phyloP scores from a whole-genome alignment of 2,888 invertebrate genomes.

The Physocephala rufipes region DNA sequence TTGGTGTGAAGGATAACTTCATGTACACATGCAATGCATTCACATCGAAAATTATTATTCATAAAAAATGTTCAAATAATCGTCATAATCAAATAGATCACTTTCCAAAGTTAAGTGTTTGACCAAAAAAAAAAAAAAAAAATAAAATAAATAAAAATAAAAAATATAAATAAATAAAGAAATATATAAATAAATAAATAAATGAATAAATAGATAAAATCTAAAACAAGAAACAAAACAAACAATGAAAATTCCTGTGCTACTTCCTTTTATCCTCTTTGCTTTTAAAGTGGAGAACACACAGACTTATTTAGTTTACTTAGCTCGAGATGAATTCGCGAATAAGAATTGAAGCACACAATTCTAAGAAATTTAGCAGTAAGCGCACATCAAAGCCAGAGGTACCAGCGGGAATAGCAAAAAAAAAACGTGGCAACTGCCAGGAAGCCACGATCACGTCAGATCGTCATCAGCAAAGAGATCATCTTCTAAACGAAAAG shows the following conservation, averaged over 20 bases:
- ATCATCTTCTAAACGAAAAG: conserved; percentile 19
- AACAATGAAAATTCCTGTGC: neutral
- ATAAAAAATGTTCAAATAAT: too few species aligned
- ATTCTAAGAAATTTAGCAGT: conserved; percentile 22
- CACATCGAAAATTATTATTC: too few species aligned
- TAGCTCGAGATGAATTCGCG: neutral
- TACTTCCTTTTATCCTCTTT: neutral
- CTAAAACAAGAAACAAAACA: conserved; percentile 1
- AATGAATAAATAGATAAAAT: neutral
- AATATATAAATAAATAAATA: neutral
- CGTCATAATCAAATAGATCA: too few species aligned
- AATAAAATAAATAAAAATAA: neutral
- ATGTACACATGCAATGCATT: too few species aligned
- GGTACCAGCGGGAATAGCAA: conserved; percentile 29
- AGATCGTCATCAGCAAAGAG: conserved; percentile 28
- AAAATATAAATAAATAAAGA: neutral
- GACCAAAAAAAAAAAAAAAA: neutral
- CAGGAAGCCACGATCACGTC: conserved; percentile 21
- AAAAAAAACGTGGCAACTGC: conserved; percentile 27
- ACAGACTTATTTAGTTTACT: neutral
- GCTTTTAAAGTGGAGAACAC: neutral
- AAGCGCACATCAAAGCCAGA: neutral
- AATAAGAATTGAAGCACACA: conserved; percentile 13
- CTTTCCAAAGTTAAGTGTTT: too few species aligned
- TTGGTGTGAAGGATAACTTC: too few species aligned